Evolutionary conservation across 1,140 invertebrate species (phyloP).

Genomic region (Steinernema khuongi): DNA sequence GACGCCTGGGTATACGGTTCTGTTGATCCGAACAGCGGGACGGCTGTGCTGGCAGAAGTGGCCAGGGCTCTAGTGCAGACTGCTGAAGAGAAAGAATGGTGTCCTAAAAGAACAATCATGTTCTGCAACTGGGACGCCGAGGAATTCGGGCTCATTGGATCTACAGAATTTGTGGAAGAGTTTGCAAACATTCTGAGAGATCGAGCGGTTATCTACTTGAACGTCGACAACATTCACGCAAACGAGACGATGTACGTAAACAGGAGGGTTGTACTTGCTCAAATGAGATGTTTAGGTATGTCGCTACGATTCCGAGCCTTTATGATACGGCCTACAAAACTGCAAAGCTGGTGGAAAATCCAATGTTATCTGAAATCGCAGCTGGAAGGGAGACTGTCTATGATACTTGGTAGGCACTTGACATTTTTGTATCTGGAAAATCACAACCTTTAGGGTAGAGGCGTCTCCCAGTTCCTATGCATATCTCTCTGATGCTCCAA

Average conservation of each 20-base stretch:
- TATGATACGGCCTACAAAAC: slow-evolving; percentile 15
- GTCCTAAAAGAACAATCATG: slow-evolving; percentile 60
- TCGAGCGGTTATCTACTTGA: slow-evolving; percentile 52
- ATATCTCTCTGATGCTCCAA: neutral
- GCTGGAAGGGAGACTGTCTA: slow-evolving; percentile 26
- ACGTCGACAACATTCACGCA: slow-evolving; percentile 45
- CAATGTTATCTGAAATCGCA: slow-evolving; percentile 19
- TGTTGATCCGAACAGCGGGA: slow-evolving; percentile 59
- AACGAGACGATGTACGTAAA: slow-evolving; percentile 46
- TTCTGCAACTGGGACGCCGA: slow-evolving; percentile 64
- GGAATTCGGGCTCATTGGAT: slow-evolving; percentile 63
- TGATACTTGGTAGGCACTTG: slow-evolving; percentile 32
- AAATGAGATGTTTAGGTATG: slow-evolving; percentile 21
- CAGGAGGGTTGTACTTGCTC: neutral
- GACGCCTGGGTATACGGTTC: slow-evolving; percentile 64
- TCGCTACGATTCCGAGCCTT: slow-evolving; percentile 21
- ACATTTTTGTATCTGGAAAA: neutral
- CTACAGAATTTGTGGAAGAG: slow-evolving; percentile 55
- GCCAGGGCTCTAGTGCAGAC: slow-evolving; percentile 60
- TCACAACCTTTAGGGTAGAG: slow-evolving; percentile 13
- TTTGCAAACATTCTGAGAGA: slow-evolving; percentile 44
- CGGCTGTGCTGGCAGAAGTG: slow-evolving; percentile 64
- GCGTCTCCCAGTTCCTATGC: neutral
- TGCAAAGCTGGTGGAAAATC: slow-evolving; percentile 26
- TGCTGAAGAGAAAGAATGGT: slow-evolving; percentile 57